Percentiles rank a stretch among this genome's conserved stretches.
These are phyloP conservation scores for Noctua janthe DNA, from an alignment of 2,888 invertebrate species.

Conservation along the genomic window DNA sequence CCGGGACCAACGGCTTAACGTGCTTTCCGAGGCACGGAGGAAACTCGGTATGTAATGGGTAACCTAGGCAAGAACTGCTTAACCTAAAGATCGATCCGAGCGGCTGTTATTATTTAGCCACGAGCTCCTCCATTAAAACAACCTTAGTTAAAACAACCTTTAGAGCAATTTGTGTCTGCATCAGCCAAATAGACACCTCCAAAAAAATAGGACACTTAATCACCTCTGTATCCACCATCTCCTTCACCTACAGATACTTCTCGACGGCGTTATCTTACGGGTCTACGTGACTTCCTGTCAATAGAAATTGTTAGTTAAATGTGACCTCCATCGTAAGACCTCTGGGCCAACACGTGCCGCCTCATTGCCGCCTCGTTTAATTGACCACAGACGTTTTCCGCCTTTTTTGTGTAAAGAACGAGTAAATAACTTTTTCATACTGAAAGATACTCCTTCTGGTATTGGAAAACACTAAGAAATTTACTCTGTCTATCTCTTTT, in stretches of 20 bases:
- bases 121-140: too few species aligned
- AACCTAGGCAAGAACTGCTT: too few species aligned
- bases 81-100: too few species aligned
- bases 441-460: not conserved
- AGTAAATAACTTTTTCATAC: constrained; percentile 19
- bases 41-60: too few species aligned
- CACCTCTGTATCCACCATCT: not conserved
- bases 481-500: not conserved
- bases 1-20: too few species aligned
- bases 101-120: too few species aligned
- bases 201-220: not conserved
- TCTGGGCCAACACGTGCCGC: constrained; percentile 35
- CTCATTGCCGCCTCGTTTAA: constrained; percentile 44
- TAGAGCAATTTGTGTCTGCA: not conserved
- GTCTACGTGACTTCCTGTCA: not conserved
- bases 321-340: constrained; percentile 42
- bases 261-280: not conserved
- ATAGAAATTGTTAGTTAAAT: constrained; percentile 26
- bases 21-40: too few species aligned
- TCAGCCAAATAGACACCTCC: not conserved
- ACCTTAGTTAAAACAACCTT: not conserved
- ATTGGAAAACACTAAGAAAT: not conserved
- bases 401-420: constrained; percentile 38
- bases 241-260: not conserved
- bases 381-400: constrained; percentile 52